Base-by-base conservation (phyloP, 2,888 invertebrate genomes). In the Agapetus fuscipes region DNA sequence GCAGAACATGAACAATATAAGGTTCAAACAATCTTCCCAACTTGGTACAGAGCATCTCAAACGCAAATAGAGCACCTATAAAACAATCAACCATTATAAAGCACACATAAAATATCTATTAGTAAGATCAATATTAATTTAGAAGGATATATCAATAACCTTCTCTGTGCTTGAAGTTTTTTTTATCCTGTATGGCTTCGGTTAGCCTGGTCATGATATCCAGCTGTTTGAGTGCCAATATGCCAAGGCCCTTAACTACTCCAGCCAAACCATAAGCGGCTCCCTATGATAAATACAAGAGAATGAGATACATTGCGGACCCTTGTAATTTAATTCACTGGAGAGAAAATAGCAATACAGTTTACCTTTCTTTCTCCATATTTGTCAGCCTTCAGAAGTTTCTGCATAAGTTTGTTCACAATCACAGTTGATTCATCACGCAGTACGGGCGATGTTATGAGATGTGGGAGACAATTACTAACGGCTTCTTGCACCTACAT, bases 231-330 rank as follows among this genome's bases (percentile, higher is more conserved):
- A 97, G 68, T 0, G 93, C 88, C 24, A 96, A 67, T 49, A 98
- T 96, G 14, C 97, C 97, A 59, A 97, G 80, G 1, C 98, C 98
- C 62, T 97, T 96, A 37, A 98, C 90, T 38, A 88, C 75, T 2
- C 97, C 97, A 1, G 97, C 97, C 39, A 99, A 76, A 9, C 97
- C 96, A 58, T 96, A 96, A 0, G 97, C 96, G 1, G 98, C 97
- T 9, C 98, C 98, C 65, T 89, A 79, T 4, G 17, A 30, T 43
- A 45, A 39, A 41, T 6, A 20, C 20, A 27, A 28, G 7, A 17
- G 27, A 30, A n/a, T n/a, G n/a, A n/a, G n/a, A n/a, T n/a, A n/a
- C n/a, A n/a, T n/a, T 6, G n/a, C n/a, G n/a, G 20, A 6, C 20
- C 9, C 4, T 20, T 20, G 20, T 20, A 17, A n/a, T 9, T 9